Percentiles rank a stretch among this genome's conserved stretches.
Evolutionary conservation across 1,140 invertebrate genomes (phyloP).

Genomic region (Brachionus angularis): DNA sequence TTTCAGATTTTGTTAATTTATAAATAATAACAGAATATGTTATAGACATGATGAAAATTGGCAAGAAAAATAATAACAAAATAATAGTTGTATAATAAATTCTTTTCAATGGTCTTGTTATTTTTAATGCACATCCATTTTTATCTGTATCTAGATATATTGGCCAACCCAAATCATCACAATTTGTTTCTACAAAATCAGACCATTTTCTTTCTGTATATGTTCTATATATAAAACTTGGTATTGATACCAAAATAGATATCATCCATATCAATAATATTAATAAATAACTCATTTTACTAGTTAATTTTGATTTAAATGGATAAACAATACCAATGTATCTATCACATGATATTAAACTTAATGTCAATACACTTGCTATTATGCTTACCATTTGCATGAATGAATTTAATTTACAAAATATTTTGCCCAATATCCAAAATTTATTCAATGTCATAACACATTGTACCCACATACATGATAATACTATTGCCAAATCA

Average conservation of each 20-base stretch:
- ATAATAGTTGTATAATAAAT: slow-evolving; percentile 52
- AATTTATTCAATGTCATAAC: not conserved
- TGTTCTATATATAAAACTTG: slow-evolving; percentile 21
- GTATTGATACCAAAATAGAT: not conserved
- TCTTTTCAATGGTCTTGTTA: slow-evolving; percentile 47
- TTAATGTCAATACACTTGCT: not conserved
- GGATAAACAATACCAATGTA: slow-evolving; percentile 4
- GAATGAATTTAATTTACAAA: slow-evolving; percentile 36
- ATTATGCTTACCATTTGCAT: slow-evolving; percentile 6
- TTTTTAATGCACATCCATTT: not conserved
- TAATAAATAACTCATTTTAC: not conserved
- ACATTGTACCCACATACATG: slow-evolving; percentile 2
- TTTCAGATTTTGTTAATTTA: slow-evolving; percentile 40
- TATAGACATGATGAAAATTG: slow-evolving; percentile 52
- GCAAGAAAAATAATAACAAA: slow-evolving; percentile 53
- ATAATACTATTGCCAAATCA: slow-evolving; percentile 5
- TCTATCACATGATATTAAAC: slow-evolving; percentile 1
- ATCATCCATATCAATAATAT: slow-evolving; percentile 3
- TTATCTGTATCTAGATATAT: not conserved
- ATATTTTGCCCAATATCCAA: slow-evolving; percentile 30
- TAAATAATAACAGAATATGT: slow-evolving; percentile 53
- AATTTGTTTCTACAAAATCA: not conserved
- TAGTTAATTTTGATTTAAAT: not conserved
- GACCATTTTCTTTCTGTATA: not conserved
- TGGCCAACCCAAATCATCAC: slow-evolving; percentile 2